Evolutionary conservation across 2,113 vertebrate species (phyloP).

Genomic region (Ursus arctos): DNA sequence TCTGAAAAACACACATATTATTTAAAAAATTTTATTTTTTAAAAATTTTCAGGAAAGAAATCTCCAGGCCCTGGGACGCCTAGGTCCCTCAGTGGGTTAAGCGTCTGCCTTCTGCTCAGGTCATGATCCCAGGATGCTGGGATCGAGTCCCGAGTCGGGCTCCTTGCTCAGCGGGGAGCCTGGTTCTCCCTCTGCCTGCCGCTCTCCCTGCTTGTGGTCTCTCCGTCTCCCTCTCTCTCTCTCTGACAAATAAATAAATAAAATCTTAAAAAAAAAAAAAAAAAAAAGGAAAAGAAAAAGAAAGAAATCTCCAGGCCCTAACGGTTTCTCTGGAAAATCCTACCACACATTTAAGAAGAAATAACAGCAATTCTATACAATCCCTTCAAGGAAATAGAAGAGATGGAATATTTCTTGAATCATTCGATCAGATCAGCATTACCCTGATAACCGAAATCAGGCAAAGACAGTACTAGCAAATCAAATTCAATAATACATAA

Average conservation of each 20-base stretch:
- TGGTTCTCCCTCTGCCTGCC: too few species aligned
- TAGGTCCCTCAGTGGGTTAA: too few species aligned
- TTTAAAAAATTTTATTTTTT: neutral
- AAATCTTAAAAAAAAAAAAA: too few species aligned
- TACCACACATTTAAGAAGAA: neutral
- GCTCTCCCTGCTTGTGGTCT: too few species aligned
- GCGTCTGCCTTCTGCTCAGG: too few species aligned
- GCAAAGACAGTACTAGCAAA: neutral
- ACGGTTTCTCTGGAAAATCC: neutral
- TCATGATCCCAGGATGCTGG: too few species aligned
- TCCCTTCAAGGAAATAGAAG: neutral
- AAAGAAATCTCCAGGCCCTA: too few species aligned
- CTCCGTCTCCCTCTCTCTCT: too few species aligned
- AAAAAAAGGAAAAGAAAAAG: too few species aligned
- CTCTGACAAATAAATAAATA: too few species aligned
- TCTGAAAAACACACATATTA: neutral
- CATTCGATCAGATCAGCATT: neutral
- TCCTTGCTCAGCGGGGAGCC: too few species aligned
- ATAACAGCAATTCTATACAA: neutral
- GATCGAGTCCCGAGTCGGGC: too few species aligned
- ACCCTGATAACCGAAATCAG: neutral
- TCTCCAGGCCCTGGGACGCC: neutral
- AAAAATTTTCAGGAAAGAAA: neutral
- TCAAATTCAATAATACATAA: neutral
- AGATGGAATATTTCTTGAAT: neutral